A percentile compares a stretch with the other conserved stretches of the same genome.
Conservation (phyloP, 1,140 invertebrate genomes). For the Hycleus phaleratus region DNA sequence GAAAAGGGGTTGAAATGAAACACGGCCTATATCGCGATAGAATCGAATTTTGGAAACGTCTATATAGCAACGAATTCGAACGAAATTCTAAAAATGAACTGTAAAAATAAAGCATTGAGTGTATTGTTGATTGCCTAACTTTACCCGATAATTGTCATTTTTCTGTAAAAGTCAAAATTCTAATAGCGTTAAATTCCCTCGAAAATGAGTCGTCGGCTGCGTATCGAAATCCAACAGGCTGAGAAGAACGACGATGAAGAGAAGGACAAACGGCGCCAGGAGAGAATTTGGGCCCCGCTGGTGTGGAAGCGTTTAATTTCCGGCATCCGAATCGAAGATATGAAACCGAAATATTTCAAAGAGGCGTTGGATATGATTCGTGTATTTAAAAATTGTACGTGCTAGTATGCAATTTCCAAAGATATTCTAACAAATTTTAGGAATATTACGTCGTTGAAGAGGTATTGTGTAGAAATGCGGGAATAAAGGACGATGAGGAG, state of each 20-base stretch:
- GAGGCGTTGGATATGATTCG: conserved; percentile 46
- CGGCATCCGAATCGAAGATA: conserved; percentile 49
- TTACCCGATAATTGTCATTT: too few species aligned
- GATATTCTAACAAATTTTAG: conserved; percentile 23
- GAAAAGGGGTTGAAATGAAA: conserved; percentile 37
- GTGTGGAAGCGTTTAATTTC: conserved; percentile 47
- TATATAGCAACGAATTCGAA: too few species aligned
- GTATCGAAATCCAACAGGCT: conserved; percentile 24
- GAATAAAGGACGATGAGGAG: conserved; percentile 44
- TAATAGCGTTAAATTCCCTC: background rate
- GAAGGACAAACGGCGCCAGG: conserved; percentile 22
- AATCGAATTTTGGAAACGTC: conserved; percentile 41
- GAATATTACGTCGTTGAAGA: conserved; percentile 47
- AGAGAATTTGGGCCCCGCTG: conserved; percentile 48
- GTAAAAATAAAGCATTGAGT: background rate
- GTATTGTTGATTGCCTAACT: conserved; percentile 5
- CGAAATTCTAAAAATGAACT: too few species aligned
- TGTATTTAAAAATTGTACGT: background rate
- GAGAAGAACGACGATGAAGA: conserved; percentile 33
- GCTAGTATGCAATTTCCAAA: conserved; percentile 2
- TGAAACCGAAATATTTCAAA: conserved; percentile 48
- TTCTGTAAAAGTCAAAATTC: too few species aligned
- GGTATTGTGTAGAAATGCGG: conserved; percentile 41
- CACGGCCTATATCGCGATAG: conserved; percentile 39
- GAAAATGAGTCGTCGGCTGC: conserved; percentile 32